Base-by-base conservation (phyloP, 2,797 vertebrate genomes). In the Zenarchopterus dispar region DNA sequence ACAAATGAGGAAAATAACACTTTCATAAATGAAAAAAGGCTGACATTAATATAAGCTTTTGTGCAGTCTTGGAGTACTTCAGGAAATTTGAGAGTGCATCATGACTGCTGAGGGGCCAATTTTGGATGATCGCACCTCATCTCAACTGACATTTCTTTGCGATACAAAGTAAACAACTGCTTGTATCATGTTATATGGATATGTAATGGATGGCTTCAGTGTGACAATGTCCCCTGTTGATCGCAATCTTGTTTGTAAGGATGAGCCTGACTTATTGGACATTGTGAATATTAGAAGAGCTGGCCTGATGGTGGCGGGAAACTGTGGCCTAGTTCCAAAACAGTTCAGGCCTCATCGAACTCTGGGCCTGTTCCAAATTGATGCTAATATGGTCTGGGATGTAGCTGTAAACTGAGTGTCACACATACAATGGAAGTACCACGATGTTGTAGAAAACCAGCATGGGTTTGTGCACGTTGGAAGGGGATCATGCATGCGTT, bases 341-440 rank as follows among this genome's bases (percentile, higher is more conserved):
- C 52, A 71, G 73, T 85, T 84, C 80, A 85, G 72, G 81, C 85
- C 85, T 90, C 86, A 92, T 90, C 84, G 72, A 91, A 89, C 73
- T 77, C 77, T 91, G 83, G 90, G 71, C 56, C 69, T 47, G 48
- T 75, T 92, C 88, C 91, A 93, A 87, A 84, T 84, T 73, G 66
- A 75, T 78, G 64, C 72, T 87, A 84, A 89, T 86, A 59, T 70
- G 67, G 56, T 76, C 62, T 62, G 64, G 74, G 78, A 49, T 80
- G 63, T 73, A 61, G 73, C 56, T 33, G 56, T 64, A 74, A 84
- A 76, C 78, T 49, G 45, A 72, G 52, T 23, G 11, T 69, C 78
- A 80, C 71, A 82, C 73, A 81, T 78, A 70, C 48, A 46, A 24
- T 62, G 49, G 26, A 70, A 70, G 39, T 41, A 57, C 36, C 59